A percentile compares a stretch with the other conserved stretches of the same genome.
These are phyloP conservation scores for Hirudo medicinalis DNA, from an alignment of 1,140 invertebrate species.

Conservation along the genomic window DNA sequence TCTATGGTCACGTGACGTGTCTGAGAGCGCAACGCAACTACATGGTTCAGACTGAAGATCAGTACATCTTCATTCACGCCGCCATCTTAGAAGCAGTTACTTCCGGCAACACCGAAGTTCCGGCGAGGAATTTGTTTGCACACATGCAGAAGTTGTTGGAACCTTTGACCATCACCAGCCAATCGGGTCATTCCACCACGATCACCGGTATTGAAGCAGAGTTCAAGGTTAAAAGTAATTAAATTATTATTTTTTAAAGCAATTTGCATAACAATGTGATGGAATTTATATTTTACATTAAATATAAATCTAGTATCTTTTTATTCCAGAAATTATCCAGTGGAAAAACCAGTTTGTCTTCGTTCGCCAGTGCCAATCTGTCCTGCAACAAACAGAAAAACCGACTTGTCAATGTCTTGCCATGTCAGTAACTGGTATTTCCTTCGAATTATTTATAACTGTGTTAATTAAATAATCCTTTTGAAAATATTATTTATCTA, in stretches of 20 bases:
- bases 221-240: slow-evolving; percentile 57
- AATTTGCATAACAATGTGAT: too few relatives aligned
- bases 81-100: slow-evolving; percentile 76
- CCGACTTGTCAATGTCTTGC: slow-evolving; percentile 86
- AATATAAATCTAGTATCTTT: not conserved
- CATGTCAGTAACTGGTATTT: slow-evolving; percentile 51
- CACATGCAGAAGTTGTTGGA: slow-evolving; percentile 73
- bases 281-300: not conserved
- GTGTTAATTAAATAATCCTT: not conserved
- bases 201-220: slow-evolving; percentile 92
- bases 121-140: slow-evolving; percentile 74
- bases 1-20: slow-evolving; percentile 96
- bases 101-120: slow-evolving; percentile 83
- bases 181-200: slow-evolving; percentile 25
- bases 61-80: slow-evolving; percentile 99
- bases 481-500: too few relatives aligned
- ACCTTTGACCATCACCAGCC: slow-evolving; percentile 28
- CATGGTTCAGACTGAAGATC: slow-evolving; percentile 82
- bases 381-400: slow-evolving; percentile 97
- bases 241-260: not conserved
- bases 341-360: slow-evolving; percentile 79
- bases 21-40: slow-evolving; percentile 72
- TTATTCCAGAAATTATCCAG: slow-evolving; percentile 48
- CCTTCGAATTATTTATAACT: slow-evolving; percentile 7
- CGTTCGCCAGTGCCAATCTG: slow-evolving; percentile 88